Conservation (phyloP, 2,888 invertebrate species). For the Temnothorax unifasciatus region DNA sequence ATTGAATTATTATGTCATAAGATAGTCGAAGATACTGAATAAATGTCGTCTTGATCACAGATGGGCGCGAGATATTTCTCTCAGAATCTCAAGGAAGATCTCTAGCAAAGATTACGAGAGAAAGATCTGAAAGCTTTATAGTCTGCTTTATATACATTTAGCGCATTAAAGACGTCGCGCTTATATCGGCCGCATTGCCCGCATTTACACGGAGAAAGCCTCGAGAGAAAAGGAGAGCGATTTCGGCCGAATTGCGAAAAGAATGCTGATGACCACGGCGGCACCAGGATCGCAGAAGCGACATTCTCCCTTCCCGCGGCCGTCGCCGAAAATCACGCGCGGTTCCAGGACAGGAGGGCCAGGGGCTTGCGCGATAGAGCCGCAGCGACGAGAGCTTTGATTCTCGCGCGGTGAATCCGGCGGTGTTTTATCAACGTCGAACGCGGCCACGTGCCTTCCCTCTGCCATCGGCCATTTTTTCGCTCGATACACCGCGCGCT, state of each 20-base stretch:
- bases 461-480: conserved; percentile 40
- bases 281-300: conserved; percentile 82
- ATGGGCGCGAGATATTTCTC: not conserved
- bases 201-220: not conserved
- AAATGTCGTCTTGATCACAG: not conserved
- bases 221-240: conserved; percentile 38
- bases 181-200: not conserved
- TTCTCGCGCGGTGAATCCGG: conserved; percentile 59
- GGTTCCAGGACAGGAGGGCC: not conserved
- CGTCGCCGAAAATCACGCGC: conserved; percentile 31
- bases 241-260: conserved; percentile 69
- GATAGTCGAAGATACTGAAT: not conserved
- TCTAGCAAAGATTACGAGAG: not conserved
- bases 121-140: not conserved
- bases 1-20: not conserved
- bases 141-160: not conserved
- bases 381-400: conserved; percentile 35
- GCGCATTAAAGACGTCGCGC: not conserved
- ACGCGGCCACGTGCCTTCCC: conserved; percentile 47
- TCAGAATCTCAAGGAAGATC: not conserved
- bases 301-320: conserved; percentile 44
- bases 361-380: conserved; percentile 42
- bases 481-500: conserved; percentile 21
- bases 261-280: conserved; percentile 79
- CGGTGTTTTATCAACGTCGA: conserved; percentile 52